Conservation (phyloP, 2,113 vertebrate species). For the Zosterops japonicus region DNA sequence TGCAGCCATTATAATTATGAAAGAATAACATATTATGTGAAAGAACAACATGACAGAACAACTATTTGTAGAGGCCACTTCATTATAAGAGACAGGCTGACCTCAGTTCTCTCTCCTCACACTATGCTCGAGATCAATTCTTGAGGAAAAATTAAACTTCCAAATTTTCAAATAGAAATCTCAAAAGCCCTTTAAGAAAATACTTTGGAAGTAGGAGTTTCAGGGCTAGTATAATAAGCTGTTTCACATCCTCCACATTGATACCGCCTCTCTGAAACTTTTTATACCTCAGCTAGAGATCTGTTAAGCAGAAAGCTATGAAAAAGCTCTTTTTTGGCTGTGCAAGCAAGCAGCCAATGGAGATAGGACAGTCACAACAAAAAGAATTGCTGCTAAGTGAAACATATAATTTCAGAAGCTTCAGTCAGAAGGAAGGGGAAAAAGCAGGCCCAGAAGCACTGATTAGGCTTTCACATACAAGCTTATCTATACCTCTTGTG, state of each 20-base stretch:
- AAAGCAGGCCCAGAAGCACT: background rate
- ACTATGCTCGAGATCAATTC: background rate
- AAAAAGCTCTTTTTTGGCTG: background rate
- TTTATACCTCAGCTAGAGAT: background rate
- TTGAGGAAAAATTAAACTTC: background rate
- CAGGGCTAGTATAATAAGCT: background rate
- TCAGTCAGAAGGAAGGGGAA: background rate
- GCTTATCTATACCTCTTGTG: background rate
- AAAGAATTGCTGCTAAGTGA: background rate
- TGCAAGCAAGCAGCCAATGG: background rate
- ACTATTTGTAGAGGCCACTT: background rate
- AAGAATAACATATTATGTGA: background rate
- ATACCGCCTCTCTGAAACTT: conserved; percentile 13
- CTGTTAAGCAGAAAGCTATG: background rate
- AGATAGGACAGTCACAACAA: background rate
- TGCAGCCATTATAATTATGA: background rate
- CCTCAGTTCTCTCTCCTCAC: background rate
- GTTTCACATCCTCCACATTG: background rate
- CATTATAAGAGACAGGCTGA: background rate
- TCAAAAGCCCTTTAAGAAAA: background rate
- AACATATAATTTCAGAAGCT: background rate
- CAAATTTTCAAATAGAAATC: background rate
- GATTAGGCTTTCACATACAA: background rate
- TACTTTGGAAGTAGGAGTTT: background rate
- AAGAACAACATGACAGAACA: background rate